Evolutionary conservation across 2,113 vertebrate species (phyloP).

Genomic region (Anarhynchus alexandrinus): DNA sequence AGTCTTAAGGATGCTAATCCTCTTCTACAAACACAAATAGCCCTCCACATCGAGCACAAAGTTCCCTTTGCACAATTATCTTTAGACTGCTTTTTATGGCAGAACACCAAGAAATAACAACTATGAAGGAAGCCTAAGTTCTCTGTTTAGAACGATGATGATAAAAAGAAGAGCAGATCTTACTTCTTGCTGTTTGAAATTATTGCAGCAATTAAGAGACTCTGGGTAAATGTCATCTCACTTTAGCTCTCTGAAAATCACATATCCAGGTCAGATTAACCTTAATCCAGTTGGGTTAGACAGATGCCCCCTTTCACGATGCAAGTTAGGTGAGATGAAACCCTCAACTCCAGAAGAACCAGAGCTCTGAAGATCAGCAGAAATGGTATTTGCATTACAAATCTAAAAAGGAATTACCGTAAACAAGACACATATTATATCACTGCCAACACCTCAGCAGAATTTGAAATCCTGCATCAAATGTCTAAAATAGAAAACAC

Average conservation of each 20-base stretch:
- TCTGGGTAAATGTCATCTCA: neutral
- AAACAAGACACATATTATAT: neutral
- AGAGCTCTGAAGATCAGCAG: neutral
- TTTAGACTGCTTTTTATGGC: neutral
- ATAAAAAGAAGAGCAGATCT: neutral
- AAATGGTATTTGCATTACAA: neutral
- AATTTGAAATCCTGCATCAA: neutral
- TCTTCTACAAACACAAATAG: neutral
- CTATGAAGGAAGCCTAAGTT: neutral
- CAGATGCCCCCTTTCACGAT: neutral
- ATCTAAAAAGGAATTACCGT: neutral
- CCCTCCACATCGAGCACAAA: neutral
- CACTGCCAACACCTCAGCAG: neutral
- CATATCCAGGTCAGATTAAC: neutral
- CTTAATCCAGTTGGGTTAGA: neutral
- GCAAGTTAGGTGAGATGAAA: neutral
- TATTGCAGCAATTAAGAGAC: neutral
- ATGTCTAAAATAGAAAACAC: neutral
- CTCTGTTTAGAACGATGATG: neutral
- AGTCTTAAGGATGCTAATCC: neutral
- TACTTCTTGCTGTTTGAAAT: neutral
- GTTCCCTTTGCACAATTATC: neutral
- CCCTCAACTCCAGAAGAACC: neutral
- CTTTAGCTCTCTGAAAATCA: neutral
- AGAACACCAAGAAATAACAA: conserved; percentile 1